Evolutionary conservation across 2,888 invertebrate species (phyloP).

Genomic region (Cheilosia vulpina): DNA sequence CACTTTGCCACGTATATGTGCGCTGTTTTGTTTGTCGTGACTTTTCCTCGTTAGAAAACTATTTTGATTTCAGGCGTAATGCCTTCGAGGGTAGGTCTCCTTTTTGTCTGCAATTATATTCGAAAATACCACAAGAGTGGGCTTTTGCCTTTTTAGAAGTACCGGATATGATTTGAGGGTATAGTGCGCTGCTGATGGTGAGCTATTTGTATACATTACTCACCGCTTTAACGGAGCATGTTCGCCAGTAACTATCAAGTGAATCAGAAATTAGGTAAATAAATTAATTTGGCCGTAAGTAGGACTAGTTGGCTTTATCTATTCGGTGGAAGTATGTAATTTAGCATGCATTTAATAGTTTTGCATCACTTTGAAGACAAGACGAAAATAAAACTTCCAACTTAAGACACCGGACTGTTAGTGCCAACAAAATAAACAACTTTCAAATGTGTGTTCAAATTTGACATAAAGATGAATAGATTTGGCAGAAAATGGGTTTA

Average conservation of each 20-base stretch:
- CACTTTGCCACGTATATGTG: background rate
- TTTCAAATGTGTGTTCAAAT: too few species aligned
- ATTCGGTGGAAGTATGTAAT: too few species aligned
- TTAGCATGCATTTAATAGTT: too few species aligned
- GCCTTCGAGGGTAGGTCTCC: slow-evolving; percentile 51
- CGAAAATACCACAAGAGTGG: slow-evolving; percentile 25
- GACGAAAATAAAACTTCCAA: too few species aligned
- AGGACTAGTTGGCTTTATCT: too few species aligned
- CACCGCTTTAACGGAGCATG: background rate
- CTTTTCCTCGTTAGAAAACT: slow-evolving; percentile 66
- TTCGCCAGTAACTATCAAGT: background rate
- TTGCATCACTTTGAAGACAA: too few species aligned
- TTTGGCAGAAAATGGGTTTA: too few species aligned
- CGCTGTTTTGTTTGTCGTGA: slow-evolving; percentile 59
- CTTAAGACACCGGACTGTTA: too few species aligned
- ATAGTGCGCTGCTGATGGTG: background rate
- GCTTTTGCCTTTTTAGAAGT: slow-evolving; percentile 12
- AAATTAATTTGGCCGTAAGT: too few species aligned
- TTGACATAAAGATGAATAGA: too few species aligned
- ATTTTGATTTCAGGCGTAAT: slow-evolving; percentile 67
- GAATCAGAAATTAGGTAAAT: too few species aligned
- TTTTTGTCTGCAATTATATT: slow-evolving; percentile 60
- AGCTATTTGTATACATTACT: background rate
- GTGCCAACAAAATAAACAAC: too few species aligned
- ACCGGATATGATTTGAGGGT: background rate